Evolutionary conservation across 2,113 vertebrate genomes (phyloP).

Genomic region (Halichoerus grypus): DNA sequence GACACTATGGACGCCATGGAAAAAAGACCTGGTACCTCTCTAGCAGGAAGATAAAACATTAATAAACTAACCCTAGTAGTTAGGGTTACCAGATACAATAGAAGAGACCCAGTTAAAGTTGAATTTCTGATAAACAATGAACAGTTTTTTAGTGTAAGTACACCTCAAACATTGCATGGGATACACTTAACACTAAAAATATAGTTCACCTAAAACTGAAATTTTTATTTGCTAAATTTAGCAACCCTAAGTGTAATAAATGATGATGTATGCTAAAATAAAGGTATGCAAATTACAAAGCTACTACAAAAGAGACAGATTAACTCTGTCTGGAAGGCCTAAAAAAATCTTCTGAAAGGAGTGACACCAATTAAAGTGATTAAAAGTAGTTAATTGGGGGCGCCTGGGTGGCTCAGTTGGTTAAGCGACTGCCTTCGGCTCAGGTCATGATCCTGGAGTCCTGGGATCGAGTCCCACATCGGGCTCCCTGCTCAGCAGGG

Average conservation of each 20-base stretch:
- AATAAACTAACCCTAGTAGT: background rate
- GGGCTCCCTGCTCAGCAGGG: too few species aligned
- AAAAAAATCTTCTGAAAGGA: background rate
- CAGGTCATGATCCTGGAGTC: too few species aligned
- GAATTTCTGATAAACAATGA: background rate
- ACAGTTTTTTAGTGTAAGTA: background rate
- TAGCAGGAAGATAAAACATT: background rate
- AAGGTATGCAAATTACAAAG: background rate
- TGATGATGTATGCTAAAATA: background rate
- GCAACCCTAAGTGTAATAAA: background rate
- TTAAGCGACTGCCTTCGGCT: too few species aligned
- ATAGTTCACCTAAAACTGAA: background rate
- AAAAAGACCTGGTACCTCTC: background rate
- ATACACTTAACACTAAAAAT: background rate
- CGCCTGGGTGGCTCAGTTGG: too few species aligned
- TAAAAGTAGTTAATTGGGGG: background rate
- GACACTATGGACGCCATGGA: background rate
- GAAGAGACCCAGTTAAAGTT: background rate
- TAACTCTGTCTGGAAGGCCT: background rate
- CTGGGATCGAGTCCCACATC: too few species aligned
- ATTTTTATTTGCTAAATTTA: conserved; percentile 22
- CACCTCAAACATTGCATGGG: background rate
- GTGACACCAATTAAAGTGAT: background rate
- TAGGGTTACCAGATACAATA: background rate
- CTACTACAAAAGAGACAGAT: background rate